phyloP scores from a whole-genome alignment of 2,888 invertebrate species.

The Actias luna region DNA sequence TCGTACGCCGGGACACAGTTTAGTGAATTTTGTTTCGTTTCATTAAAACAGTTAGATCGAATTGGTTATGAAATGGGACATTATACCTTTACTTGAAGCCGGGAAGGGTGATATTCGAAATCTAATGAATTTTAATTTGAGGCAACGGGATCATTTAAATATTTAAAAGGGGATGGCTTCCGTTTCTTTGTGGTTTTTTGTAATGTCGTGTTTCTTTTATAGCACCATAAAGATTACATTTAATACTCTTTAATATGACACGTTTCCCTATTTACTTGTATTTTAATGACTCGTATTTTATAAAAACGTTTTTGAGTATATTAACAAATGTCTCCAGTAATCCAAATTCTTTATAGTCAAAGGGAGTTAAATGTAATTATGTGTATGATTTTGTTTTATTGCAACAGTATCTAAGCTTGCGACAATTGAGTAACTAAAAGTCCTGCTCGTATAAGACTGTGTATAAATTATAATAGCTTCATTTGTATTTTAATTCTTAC shows the following conservation, averaged over 20 bases:
- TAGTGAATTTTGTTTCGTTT: constrained; percentile 29
- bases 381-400: too few relatives aligned
- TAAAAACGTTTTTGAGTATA: too few relatives aligned
- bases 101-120: constrained; percentile 61
- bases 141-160: constrained; percentile 63
- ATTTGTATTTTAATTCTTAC: too few relatives aligned
- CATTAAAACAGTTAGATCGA: constrained; percentile 65
- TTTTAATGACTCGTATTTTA: background rate
- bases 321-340: too few relatives aligned
- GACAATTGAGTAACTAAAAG: too few relatives aligned
- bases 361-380: too few relatives aligned
- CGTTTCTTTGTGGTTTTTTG: constrained; percentile 36
- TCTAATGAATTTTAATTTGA: constrained; percentile 72
- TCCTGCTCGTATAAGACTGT: too few relatives aligned
- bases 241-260: background rate
- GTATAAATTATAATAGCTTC: too few relatives aligned
- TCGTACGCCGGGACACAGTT: background rate
- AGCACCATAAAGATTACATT: background rate
- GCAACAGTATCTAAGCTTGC: too few relatives aligned
- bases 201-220: constrained; percentile 9
- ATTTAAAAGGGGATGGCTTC: constrained; percentile 61
- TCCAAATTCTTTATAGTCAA: too few relatives aligned
- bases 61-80: constrained; percentile 78
- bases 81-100: constrained; percentile 63
- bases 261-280: background rate